Percentiles rank a stretch among this genome's conserved stretches.
These are phyloP conservation scores for Morinoia aosen DNA, from an alignment of 2,888 invertebrate genomes.

Conservation along the genomic window DNA sequence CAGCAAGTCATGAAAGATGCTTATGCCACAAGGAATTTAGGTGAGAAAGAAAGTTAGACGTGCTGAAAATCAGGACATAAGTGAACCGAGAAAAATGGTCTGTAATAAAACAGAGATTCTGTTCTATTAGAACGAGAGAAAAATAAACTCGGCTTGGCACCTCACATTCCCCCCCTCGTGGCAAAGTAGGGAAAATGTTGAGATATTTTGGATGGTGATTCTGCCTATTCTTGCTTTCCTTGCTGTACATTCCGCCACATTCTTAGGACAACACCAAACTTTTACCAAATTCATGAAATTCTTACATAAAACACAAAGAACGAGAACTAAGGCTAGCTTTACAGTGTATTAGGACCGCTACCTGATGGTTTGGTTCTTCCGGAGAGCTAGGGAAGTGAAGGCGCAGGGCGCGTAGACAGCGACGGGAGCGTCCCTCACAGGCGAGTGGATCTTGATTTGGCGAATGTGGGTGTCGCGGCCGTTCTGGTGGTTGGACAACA, in stretches of 20 bases:
- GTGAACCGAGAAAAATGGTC: too few species aligned
- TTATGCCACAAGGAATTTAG: too few species aligned
- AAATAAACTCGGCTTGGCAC: too few species aligned
- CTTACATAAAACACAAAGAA: too few species aligned
- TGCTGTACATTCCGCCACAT: not conserved
- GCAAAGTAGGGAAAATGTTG: too few species aligned
- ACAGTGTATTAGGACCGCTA: slow-evolving; percentile 6
- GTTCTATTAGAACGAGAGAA: too few species aligned
- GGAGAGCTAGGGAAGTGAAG: slow-evolving; percentile 57
- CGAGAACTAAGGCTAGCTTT: not conserved
- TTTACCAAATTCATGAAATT: not conserved
- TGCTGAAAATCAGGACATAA: too few species aligned
- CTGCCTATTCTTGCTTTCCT: not conserved
- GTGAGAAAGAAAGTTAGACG: too few species aligned
- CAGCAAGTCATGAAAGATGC: too few species aligned
- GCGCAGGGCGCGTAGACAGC: slow-evolving; percentile 67
- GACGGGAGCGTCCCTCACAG: slow-evolving; percentile 74
- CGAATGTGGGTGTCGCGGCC: slow-evolving; percentile 98
- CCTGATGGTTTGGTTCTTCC: slow-evolving; percentile 55
- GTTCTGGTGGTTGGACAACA: slow-evolving; percentile 98
- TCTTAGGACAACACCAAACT: not conserved
- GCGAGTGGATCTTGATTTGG: slow-evolving; percentile 96
- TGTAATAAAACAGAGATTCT: too few species aligned
- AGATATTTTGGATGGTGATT: not conserved
- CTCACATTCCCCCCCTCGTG: too few species aligned